Conservation (phyloP, 1,140 invertebrate genomes). For the Drosophila triauraria region DNA sequence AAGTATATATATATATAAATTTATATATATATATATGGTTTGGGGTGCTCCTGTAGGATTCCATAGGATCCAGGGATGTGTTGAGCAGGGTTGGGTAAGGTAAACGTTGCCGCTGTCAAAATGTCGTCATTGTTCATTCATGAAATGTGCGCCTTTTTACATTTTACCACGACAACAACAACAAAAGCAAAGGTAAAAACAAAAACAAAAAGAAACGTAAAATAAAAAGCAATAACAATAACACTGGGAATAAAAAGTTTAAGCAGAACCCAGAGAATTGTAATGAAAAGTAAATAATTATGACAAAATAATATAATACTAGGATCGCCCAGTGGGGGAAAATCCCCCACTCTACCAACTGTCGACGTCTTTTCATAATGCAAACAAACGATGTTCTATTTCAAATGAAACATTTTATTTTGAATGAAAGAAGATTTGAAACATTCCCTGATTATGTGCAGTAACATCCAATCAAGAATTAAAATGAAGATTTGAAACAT, state of each 20-base stretch:
- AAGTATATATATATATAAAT: background rate
- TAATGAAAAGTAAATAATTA: too few relatives aligned
- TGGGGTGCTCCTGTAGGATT: background rate
- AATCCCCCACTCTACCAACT: too few relatives aligned
- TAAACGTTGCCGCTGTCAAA: constrained; percentile 74
- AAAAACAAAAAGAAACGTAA: constrained; percentile 1
- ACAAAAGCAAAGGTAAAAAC: constrained; percentile 1
- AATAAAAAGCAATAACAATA: background rate
- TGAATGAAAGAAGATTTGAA: too few relatives aligned
- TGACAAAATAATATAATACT: background rate
- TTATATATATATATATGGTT: background rate
- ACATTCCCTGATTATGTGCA: too few relatives aligned
- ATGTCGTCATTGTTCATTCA: constrained; percentile 83
- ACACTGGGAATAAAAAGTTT: background rate
- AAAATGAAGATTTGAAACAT: too few relatives aligned
- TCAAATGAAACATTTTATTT: too few relatives aligned
- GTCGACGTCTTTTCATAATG: too few relatives aligned
- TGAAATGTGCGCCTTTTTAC: constrained; percentile 78
- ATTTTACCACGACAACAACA: constrained; percentile 41
- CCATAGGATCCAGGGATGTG: background rate
- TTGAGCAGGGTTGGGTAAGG: constrained; percentile 10
- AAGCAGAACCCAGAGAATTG: too few relatives aligned
- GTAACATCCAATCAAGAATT: too few relatives aligned
- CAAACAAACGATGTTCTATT: too few relatives aligned
- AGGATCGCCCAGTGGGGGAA: too few relatives aligned